These are phyloP conservation scores for Drosophila murphyi DNA, from an alignment of 1,140 invertebrate species.

Conservation along the genomic window DNA sequence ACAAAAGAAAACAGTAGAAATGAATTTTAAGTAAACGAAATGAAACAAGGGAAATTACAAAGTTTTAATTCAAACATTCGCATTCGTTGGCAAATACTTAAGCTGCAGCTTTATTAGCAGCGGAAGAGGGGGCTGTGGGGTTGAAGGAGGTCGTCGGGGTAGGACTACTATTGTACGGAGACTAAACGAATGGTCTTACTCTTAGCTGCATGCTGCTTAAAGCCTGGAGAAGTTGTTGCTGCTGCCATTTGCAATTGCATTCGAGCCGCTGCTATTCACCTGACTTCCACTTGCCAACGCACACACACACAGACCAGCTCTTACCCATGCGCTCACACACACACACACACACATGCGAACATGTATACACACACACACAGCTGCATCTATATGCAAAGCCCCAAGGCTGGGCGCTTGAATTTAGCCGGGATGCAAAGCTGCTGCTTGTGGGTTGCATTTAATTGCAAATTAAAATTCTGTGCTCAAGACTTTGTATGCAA, in stretches of 20 bases:
- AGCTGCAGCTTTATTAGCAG: conserved; percentile 63
- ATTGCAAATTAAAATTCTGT: conserved; percentile 83
- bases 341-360: conserved; percentile 8
- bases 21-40: conserved; percentile 81
- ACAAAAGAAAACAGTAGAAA: conserved; percentile 66
- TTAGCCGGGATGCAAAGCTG: conserved; percentile 64
- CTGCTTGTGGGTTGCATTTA: conserved; percentile 82
- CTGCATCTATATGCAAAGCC: background rate
- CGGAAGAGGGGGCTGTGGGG: background rate
- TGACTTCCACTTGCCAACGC: conserved; percentile 21
- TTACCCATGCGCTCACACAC: background rate
- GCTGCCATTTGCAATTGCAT: conserved; percentile 13
- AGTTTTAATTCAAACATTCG: conserved; percentile 83
- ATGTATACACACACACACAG: background rate
- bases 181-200: conserved; percentile 69
- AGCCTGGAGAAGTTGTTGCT: conserved; percentile 8
- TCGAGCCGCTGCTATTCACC: conserved; percentile 28
- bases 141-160: background rate
- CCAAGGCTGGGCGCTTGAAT: background rate
- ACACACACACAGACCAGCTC: conserved; percentile 4
- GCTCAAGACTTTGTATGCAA: conserved; percentile 82
- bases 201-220: conserved; percentile 52
- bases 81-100: conserved; percentile 81
- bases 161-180: conserved; percentile 36
- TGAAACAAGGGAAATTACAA: conserved; percentile 83